phyloP scores from a whole-genome alignment of 2,113 vertebrate species.

The Otus sunia region DNA sequence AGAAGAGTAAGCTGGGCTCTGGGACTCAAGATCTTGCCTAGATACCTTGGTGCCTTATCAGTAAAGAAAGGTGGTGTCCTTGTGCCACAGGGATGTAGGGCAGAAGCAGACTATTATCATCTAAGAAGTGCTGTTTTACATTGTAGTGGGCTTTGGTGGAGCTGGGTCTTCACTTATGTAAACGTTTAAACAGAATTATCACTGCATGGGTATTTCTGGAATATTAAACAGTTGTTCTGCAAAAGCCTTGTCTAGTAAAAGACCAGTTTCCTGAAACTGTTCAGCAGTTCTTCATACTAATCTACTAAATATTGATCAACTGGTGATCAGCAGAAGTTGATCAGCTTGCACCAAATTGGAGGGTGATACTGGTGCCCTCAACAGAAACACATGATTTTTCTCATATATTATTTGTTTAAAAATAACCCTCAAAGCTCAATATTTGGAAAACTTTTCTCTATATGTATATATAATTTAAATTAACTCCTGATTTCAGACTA shows the following conservation, averaged over 20 bases:
- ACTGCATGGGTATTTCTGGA: not conserved
- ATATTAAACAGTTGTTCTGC: not conserved
- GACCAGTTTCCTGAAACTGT: not conserved
- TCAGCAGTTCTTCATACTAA: not conserved
- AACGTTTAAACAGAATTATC: constrained; percentile 2
- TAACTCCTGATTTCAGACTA: not conserved
- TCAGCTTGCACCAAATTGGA: not conserved
- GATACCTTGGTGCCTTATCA: not conserved
- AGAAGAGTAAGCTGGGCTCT: not conserved
- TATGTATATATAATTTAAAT: not conserved
- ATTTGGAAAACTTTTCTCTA: not conserved
- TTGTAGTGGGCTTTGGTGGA: not conserved
- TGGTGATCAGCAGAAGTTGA: not conserved
- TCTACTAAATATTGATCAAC: not conserved
- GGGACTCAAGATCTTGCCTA: not conserved
- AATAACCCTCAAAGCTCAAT: not conserved
- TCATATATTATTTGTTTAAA: not conserved
- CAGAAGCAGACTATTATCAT: not conserved
- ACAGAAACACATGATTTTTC: not conserved
- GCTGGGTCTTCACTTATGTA: not conserved
- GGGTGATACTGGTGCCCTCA: not conserved
- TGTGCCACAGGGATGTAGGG: not conserved
- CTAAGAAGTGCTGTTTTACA: not conserved
- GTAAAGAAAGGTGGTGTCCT: not conserved
- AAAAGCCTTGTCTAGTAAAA: not conserved